phyloP scores from a whole-genome alignment of 2,113 vertebrate genomes.

The Microtus pennsylvanicus region DNA sequence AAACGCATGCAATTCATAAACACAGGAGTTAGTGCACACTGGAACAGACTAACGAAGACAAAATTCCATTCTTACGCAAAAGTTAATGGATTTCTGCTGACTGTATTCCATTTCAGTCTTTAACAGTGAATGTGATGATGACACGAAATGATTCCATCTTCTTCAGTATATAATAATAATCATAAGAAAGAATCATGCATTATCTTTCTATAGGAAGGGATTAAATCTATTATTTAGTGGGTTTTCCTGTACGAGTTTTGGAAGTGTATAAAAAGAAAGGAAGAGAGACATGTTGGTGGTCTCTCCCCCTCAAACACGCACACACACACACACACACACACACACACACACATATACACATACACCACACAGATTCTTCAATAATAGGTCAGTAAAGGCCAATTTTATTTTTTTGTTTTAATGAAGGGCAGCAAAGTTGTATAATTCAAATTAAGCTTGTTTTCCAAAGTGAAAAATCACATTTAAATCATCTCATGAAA shows the following conservation, averaged over 20 bases:
- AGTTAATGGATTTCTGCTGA: neutral
- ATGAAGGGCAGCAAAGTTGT: neutral
- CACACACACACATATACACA: neutral
- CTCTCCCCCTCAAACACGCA: neutral
- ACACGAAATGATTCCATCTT: slow-evolving; percentile 52
- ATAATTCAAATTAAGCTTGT: slow-evolving; percentile 3
- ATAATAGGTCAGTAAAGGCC: neutral
- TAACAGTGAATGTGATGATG: slow-evolving; percentile 59
- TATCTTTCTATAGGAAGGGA: slow-evolving; percentile 8
- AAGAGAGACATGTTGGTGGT: neutral
- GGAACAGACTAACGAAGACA: slow-evolving; percentile 49
- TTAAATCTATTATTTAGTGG: slow-evolving; percentile 51
- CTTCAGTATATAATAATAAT: slow-evolving; percentile 18
- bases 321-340: neutral
- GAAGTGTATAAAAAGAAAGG: slow-evolving; percentile 34
- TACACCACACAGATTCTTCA: neutral
- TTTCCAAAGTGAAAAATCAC: slow-evolving; percentile 12
- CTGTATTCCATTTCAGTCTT: slow-evolving; percentile 29
- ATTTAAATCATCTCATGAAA: slow-evolving; percentile 28
- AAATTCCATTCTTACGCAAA: slow-evolving; percentile 49
- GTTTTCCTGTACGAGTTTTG: slow-evolving; percentile 21
- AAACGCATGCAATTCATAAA: slow-evolving; percentile 75
- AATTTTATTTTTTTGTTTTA: slow-evolving; percentile 57
- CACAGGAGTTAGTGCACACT: slow-evolving; percentile 27
- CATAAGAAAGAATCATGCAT: slow-evolving; percentile 6